Base-by-base conservation (phyloP, 1,140 invertebrate species). In the Pomacea maculata region DNA sequence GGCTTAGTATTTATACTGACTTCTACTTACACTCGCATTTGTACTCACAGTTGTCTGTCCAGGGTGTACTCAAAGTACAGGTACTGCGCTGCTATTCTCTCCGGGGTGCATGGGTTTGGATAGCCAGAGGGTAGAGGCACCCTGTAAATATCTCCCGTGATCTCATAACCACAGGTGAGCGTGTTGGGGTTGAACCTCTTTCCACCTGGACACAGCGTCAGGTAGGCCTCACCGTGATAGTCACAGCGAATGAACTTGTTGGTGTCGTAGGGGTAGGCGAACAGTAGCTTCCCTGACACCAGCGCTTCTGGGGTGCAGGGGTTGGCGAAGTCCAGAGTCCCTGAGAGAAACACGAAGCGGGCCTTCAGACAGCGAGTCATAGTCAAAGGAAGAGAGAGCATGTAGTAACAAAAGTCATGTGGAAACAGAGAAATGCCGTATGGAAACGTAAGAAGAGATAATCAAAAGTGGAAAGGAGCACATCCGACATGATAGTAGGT, bases 81-180 rank as follows among this genome's bases (percentile, higher is more conserved):
- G 45, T 83, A 72, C 54, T 82, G 78, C 15, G 83, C 84, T 45
- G 83, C 75, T 21, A 88, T 84, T 61, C 82, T 83, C 45, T 81
- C 78, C 7, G 83, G 52, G 0, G 85, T 82, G 79, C 87, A 88
- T 3, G 86, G 87, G 70, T 85, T 87, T 34, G 54, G 55, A 8
- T 75, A 45, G 21, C 70, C 65, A 10, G 78, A 65, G 5, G 74
- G 68, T n/a, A 78, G 78, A 12, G 25, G 79, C 0, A 65, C 71
- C 19, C 64, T 64, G 10, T n/a, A 21, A 6, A 17, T 74, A 9
- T n/a, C 29, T 19, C 45, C 21, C 4, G 29, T 15, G 7, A 9
- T 11, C 8, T 5, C 63, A n/a, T 29, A 78, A 4, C 79, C 79
- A 63, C 79, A 80, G 34, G 72, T 75, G 57, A 75, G 19, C 8